Conservation (phyloP, 2,888 invertebrate species). For the Callyntrura sp. region DNA sequence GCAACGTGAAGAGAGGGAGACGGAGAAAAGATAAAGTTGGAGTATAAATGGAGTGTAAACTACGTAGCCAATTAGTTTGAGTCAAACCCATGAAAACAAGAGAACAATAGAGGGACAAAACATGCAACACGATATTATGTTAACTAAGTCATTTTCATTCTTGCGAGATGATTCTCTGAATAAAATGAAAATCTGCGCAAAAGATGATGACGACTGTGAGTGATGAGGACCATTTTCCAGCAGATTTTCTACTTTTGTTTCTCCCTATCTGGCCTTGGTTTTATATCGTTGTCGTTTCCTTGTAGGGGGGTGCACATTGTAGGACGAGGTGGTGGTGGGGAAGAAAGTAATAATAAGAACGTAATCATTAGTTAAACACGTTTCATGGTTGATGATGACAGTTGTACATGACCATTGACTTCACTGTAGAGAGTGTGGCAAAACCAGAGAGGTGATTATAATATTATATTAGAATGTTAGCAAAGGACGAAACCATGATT, state of each 20-base stretch:
- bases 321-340: neutral
- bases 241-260: constrained; percentile 8
- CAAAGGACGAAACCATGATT: neutral
- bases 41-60: constrained; percentile 42
- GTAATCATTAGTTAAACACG: constrained; percentile 35
- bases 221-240: constrained; percentile 42
- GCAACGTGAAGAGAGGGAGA: neutral
- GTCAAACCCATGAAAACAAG: constrained; percentile 18
- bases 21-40: neutral
- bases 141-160: constrained; percentile 47
- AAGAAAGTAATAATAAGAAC: neutral
- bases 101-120: neutral
- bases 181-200: constrained; percentile 39
- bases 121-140: constrained; percentile 4
- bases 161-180: constrained; percentile 24
- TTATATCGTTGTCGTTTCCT: neutral
- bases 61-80: constrained; percentile 46
- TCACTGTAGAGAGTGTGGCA: too few species aligned
- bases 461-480: neutral
- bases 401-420: constrained; percentile 39
- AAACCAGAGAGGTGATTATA: neutral
- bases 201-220: constrained; percentile 28
- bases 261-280: neutral
- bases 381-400: constrained; percentile 51
- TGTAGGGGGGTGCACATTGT: neutral